Evolutionary conservation across 2,888 invertebrate species (phyloP).

Genomic region (Agriopis aurantiaria): DNA sequence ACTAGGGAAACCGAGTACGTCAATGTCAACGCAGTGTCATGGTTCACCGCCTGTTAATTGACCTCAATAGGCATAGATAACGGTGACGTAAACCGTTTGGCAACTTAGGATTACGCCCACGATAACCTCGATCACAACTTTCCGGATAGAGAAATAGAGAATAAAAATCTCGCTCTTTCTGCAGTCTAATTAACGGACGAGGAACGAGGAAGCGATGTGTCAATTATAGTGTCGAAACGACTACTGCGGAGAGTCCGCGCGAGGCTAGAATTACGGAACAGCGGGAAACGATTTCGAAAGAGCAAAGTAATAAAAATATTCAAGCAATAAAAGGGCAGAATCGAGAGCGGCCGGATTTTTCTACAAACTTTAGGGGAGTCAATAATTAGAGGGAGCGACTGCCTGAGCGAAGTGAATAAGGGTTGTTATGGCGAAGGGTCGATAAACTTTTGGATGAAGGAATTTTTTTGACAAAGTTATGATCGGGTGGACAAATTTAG

Average conservation of each 20-base stretch:
- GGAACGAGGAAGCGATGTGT: conserved; percentile 59
- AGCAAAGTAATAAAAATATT: conserved; percentile 74
- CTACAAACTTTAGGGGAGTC: conserved; percentile 82
- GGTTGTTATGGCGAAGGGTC: conserved; percentile 83
- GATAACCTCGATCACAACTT: conserved; percentile 60
- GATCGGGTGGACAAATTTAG: conserved; percentile 9
- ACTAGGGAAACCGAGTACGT: conserved; percentile 60
- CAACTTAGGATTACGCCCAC: conserved; percentile 63
- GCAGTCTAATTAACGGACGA: conserved; percentile 58
- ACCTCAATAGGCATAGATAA: conserved; percentile 71
- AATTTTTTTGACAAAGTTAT: conserved; percentile 32
- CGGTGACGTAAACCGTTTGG: conserved; percentile 72
- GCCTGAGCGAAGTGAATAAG: conserved; percentile 79
- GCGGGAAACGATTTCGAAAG: conserved; percentile 54
- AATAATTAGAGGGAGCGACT: conserved; percentile 84
- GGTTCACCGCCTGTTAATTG: conserved; percentile 72
- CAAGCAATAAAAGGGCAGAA: conserved; percentile 72
- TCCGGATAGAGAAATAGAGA: conserved; percentile 64
- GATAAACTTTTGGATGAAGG: conserved; percentile 71
- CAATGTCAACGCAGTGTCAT: conserved; percentile 80
- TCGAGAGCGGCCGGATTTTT: conserved; percentile 70
- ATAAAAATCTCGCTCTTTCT: conserved; percentile 60
- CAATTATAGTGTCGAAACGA: conserved; percentile 53
- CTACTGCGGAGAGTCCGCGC: conserved; percentile 45
- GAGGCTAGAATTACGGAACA: conserved; percentile 41